Evolutionary conservation across 2,797 vertebrate species (phyloP), one percentile per base, ranked within the genome.

Genomic region (Micromesistius poutassou): DNA sequence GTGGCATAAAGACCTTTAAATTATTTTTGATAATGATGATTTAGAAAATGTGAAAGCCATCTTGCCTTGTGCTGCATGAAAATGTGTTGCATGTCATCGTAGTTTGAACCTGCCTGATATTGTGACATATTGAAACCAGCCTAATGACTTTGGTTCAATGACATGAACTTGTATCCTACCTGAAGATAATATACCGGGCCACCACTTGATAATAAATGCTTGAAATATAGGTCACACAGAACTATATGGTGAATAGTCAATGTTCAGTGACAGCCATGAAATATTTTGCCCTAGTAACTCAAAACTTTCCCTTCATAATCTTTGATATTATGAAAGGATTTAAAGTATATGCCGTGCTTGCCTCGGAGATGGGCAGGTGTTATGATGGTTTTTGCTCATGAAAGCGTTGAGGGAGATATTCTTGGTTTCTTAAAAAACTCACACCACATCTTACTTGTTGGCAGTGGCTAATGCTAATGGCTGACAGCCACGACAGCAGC

Each of bases 341-440:
- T 38, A 38, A 16, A 25, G 22, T n/a, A 7, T 25, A n/a, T 25
- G 55, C 55, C 55, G 22, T 62, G 55, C 55, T 22, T 3, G n/a
- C 55, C n/a, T 25, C 55, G 7, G 55, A 25, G 55, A 62, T 9
- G n/a, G 55, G 22, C 55, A 62, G 55, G 55, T 62, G 55, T 62
- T 62, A 25, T 62, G 22, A 62, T 62, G 1, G 1, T 10, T 25
- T 62, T 25, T 62, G 22, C 22, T 62, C 8, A 25, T 62, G 55
- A 62, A 62, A n/a, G 55, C 55, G n/a, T 62, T 62, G 22, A n/a
- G n/a, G 55, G 55, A 25, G 55, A 62, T 62, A 62, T 62, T 62
- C 55, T 62, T 62, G 55, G 55, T n/a, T 7, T 25, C 55, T 62
- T 62, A 9, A n/a, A 62, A 25, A 62, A 62, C 55, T 25, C 55